Base-by-base conservation (phyloP, 30 jellyfish, hydroid and myxozoan genomes). In the Sanderia malayensis region DNA sequence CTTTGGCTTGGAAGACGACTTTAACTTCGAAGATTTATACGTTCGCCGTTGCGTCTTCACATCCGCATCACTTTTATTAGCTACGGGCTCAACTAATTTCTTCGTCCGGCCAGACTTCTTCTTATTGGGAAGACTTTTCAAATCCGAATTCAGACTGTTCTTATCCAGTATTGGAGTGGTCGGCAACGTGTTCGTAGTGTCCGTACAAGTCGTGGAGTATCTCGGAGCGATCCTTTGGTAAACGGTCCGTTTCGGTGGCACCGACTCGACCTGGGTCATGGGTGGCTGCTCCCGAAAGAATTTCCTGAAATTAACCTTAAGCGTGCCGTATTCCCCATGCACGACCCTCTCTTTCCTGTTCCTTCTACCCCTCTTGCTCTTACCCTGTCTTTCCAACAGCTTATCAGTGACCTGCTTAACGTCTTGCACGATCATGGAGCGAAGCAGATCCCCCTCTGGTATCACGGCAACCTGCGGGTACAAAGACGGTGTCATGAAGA, bases 351-450 rank as follows among this genome's bases (percentile, higher is more conserved):
- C 89, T 58, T 78, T 71, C 69, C 72, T 13, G 70, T 30, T 32
- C 69, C 69, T 22, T 30, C 94, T 55, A 0, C 86, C 84, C 70
- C 86, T 70, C 30, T 73, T 72, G 71, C 61, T 71, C 53, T 67
- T 71, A 0, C 73, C 28, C 61, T 71, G 44, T 23, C 49, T 78
- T 21, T 78, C 89, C 31, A 78, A 57, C 55, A 78, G 26, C 58
- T 78, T 71, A 6, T 71, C 79, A 17, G 94, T 70, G 31, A 82
- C 94, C 29, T 70, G 94, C 18, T 82, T 82, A 57, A 82, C 94
- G 52, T 82, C 94, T 31, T 82, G 86, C 25, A 72, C 94, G 24
- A 82, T 82, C 94, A 82, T 82, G 21, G 82, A 67, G 3, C 94
- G 94, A 2, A 82, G 84, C 22, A 82, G 81, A 31, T 70, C 86